Base-by-base conservation (phyloP, 37 sponge, comb jelly and placozoan species). In the Spongilla lacustris region DNA sequence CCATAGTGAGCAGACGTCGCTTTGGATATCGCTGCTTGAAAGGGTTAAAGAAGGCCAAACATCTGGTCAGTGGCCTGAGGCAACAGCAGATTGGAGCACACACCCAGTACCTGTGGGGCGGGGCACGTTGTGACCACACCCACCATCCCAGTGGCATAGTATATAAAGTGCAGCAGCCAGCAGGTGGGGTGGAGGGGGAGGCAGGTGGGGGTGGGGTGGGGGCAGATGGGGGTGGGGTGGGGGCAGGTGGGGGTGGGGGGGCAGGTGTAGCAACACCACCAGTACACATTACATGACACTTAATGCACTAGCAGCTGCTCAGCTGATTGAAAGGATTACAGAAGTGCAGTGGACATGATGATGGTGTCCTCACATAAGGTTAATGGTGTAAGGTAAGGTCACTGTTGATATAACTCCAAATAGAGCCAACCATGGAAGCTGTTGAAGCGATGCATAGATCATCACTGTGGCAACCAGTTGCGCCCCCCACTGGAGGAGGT, bases 401-500 rank as follows among this genome's bases (percentile, higher is more conserved):
- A 75, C 0, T 0, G 70, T 38, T 10, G 80, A n/a, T 1, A 32
- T 0, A 26, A 86, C 35, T 17, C 74, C 14, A 69, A 29, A 36
- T 9, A 93, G 27, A 17, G 80, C 27, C 50, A 83, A 13, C 49
- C 73, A 71, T 27, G 24, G 2, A 17, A 68, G 19, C 68, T 86
- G 87, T 6, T 29, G 58, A 58, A 58, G 33, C 33, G 91, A 72
- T 19, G 10, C 48, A 46, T 66, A 81, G 0, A 93, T 25, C 69
- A 86, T 68, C 29, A 48, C 33, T 81, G 86, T 24, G 25, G 74
- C 87, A 28, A 89, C 72, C 19, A 83, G 66, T 41, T 93, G 94
- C 14, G 90, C 26, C 14, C 66, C 36, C 94, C 94, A 93, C 81
- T 87, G 94, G 12, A 93, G 68, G 30, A 93, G 72, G 76, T 86